These are phyloP conservation scores for Nerophis ophidion DNA, from an alignment of 2,113 vertebrate species.

Conservation along the genomic window DNA sequence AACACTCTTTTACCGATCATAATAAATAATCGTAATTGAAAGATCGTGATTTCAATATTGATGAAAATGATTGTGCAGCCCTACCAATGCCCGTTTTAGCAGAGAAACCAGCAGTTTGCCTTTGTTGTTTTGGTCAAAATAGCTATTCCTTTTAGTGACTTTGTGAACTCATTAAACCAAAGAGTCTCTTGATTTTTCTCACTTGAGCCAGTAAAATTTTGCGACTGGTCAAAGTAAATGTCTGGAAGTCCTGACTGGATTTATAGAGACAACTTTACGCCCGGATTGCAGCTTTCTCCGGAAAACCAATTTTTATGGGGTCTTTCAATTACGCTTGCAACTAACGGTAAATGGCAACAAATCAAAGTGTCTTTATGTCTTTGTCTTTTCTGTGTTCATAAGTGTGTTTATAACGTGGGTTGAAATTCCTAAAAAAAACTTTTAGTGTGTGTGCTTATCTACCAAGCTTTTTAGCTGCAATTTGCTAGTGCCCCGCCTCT, in stretches of 20 bases:
- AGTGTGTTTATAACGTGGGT: not conserved
- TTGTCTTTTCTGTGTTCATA: conserved; percentile 10
- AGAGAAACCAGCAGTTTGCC: conserved; percentile 11
- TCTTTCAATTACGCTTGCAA: conserved; percentile 47
- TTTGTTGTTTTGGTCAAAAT: conserved; percentile 43
- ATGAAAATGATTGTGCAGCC: not conserved
- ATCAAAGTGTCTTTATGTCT: conserved; percentile 36
- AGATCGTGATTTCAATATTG: too few species aligned
- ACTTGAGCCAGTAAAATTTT: conserved; percentile 45
- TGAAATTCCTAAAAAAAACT: not conserved
- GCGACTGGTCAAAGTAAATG: conserved; percentile 35
- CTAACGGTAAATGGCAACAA: conserved; percentile 47
- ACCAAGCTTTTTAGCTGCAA: too few species aligned
- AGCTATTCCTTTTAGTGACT: conserved; percentile 53
- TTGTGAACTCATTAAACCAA: conserved; percentile 56
- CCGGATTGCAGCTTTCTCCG: conserved; percentile 22
- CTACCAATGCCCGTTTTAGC: conserved; percentile 25
- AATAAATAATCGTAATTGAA: too few species aligned
- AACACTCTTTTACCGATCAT: too few species aligned
- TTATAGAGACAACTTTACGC: conserved; percentile 25
- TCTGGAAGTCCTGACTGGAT: conserved; percentile 27
- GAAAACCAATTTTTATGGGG: conserved; percentile 46
- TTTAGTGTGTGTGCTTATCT: too few species aligned
- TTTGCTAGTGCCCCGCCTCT: too few species aligned
- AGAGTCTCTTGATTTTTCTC: conserved; percentile 45